These are phyloP conservation scores for Planiliza haematocheilus DNA, from an alignment of 2,113 vertebrate genomes.

Conservation along the genomic window DNA sequence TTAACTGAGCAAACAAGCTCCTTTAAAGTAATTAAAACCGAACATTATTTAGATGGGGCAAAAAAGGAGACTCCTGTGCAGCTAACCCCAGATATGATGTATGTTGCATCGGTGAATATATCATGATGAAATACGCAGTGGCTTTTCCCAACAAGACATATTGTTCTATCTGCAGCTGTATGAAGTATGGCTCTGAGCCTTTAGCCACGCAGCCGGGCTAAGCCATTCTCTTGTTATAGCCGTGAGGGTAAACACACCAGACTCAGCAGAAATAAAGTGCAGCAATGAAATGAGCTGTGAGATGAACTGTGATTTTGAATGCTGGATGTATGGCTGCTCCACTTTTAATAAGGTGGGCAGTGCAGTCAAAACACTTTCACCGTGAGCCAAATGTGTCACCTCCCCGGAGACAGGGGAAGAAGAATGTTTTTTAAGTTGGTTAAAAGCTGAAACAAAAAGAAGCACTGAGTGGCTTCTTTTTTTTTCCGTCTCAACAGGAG, in stretches of 20 bases:
- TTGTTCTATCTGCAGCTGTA: conserved; percentile 31
- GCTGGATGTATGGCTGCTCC: conserved; percentile 25
- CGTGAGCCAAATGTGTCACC: conserved; percentile 58
- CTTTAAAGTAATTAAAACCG: not conserved
- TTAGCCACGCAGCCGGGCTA: conserved; percentile 35
- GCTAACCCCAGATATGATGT: conserved; percentile 10
- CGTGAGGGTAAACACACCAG: conserved; percentile 45
- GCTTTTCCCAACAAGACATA: conserved; percentile 42
- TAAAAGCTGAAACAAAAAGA: conserved; percentile 54
- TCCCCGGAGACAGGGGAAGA: conserved; percentile 28
- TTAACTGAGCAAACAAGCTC: not conserved
- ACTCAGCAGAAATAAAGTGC: conserved; percentile 67
- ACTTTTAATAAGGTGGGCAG: conserved; percentile 43
- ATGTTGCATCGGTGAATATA: conserved; percentile 37
- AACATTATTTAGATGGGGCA: conserved; percentile 1
- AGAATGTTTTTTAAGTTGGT: conserved; percentile 19
- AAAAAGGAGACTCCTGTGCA: not conserved
- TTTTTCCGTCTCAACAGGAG: conserved; percentile 7
- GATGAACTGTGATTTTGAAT: conserved; percentile 53
- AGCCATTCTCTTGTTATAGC: conserved; percentile 49
- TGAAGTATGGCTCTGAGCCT: conserved; percentile 49
- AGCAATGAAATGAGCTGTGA: conserved; percentile 38
- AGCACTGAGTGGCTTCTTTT: conserved; percentile 4
- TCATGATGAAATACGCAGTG: conserved; percentile 32
- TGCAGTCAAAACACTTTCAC: conserved; percentile 56